Evolutionary conservation across 2,113 vertebrate species (phyloP).

Genomic region (Solenodon paradoxus): DNA sequence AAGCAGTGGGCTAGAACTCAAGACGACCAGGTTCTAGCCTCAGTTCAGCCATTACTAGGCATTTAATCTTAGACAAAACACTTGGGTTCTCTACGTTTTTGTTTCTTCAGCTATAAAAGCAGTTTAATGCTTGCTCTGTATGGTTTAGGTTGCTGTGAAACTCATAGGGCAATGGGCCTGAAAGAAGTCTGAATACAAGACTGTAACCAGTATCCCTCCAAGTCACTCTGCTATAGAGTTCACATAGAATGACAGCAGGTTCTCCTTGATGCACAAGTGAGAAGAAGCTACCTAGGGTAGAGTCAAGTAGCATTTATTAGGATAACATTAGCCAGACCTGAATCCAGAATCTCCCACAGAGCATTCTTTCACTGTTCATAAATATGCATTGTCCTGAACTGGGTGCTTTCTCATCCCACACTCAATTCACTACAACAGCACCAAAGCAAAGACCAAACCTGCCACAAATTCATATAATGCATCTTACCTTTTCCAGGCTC

Average conservation of each 20-base stretch:
- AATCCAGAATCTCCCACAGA: background rate
- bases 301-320: background rate
- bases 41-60: background rate
- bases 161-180: background rate
- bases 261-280: background rate
- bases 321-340: background rate
- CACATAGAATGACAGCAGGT: background rate
- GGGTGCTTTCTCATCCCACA: background rate
- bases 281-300: background rate
- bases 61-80: constrained; percentile 18
- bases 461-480: background rate
- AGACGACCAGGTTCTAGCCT: background rate
- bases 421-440: background rate
- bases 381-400: background rate
- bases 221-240: background rate
- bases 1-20: background rate
- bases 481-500: constrained; percentile 94
- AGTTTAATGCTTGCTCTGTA: background rate
- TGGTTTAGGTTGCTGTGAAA: background rate
- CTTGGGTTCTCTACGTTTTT: background rate
- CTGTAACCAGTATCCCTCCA: background rate
- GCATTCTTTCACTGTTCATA: background rate
- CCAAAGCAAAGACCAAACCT: background rate
- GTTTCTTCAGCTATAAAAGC: background rate
- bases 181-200: constrained; percentile 30